Evolutionary conservation across 2,888 invertebrate genomes (phyloP).

Genomic region (Lathronympha strigana): DNA sequence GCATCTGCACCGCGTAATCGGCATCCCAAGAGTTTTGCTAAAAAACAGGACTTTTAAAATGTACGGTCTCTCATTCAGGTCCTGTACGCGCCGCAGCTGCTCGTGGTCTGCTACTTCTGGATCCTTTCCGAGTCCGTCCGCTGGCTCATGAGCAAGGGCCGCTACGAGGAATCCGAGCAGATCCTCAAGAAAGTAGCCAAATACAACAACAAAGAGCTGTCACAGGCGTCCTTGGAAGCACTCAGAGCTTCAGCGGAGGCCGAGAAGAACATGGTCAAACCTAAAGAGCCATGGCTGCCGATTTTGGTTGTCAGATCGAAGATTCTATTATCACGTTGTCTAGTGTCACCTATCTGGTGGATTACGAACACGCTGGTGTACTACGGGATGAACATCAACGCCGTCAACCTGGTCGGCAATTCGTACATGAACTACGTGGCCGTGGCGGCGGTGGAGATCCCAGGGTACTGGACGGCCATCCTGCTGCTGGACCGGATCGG

Average conservation of each 20-base stretch:
- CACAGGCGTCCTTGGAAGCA: constrained; percentile 78
- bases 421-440: constrained; percentile 87
- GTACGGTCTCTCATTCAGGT: constrained; percentile 80
- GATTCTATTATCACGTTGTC: constrained; percentile 62
- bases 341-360: constrained; percentile 85
- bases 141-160: constrained; percentile 90
- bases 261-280: constrained; percentile 60
- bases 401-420: constrained; percentile 87
- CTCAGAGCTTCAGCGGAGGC: constrained; percentile 68
- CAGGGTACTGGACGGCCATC: constrained; percentile 87
- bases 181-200: constrained; percentile 86
- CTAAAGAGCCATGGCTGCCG: constrained; percentile 67
- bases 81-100: constrained; percentile 88
- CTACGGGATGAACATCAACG: constrained; percentile 88
- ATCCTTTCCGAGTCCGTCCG: constrained; percentile 89
- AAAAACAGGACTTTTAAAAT: too few species aligned
- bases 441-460: constrained; percentile 88
- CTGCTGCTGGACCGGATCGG: constrained; percentile 86
- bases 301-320: constrained; percentile 64
- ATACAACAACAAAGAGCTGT: constrained; percentile 83
- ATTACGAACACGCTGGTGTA: constrained; percentile 88
- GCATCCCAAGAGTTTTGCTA: too few species aligned
- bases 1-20: too few species aligned
- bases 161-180: constrained; percentile 85
- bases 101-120: constrained; percentile 88